Base-by-base conservation (phyloP, 2,797 vertebrate species). In the Pipistrellus kuhlii region DNA sequence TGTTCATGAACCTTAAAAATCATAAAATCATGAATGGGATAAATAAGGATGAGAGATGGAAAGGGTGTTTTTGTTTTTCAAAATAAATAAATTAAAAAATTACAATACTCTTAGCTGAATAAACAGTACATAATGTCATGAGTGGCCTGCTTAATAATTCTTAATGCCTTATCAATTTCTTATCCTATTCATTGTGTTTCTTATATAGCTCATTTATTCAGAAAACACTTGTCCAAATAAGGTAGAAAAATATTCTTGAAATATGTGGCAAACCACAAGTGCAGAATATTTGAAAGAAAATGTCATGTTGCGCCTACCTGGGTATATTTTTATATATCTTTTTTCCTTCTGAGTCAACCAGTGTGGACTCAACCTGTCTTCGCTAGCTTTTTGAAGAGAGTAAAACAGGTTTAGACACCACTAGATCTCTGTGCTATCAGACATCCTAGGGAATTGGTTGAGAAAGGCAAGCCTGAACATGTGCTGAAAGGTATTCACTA, bases 401-500 rank as follows among this genome's bases (percentile, higher is more conserved):
- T 95, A 86, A 93, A 93, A 92, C 59, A 96, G 81, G 35, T 15
- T 55, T 68, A 86, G 85, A 86, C 6, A 85, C 71, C 81, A 62
- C 25, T 69, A 86, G 72, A 94, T 89, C 35, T 71, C 32, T 46
- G 71, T 93, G 85, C 62, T 94, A 89, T 85, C 71, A 90, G 92
- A 48, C 13, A 93, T 95, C 88, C 68, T 55, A 64, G 57, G 93
- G 86, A 94, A 96, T 62, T 97, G 64, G 6, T 91, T 96, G 68
- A 97, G 94, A 75, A 66, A 97, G 51, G 77, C 44, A 89, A 94
- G 53, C 15, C 80, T 85, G 85, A 93, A 53, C 82, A 35, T 96
- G 30, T 96, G 80, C 51, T 96, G 66, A 93, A 96, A 96, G 51
- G 73, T 97, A 97, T 90, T 95, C 95, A n/a, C 68, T 80, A 72